These are phyloP conservation scores for Melanotaenia trifasciata DNA, from an alignment of 2,797 vertebrate species.

Conservation along the genomic window DNA sequence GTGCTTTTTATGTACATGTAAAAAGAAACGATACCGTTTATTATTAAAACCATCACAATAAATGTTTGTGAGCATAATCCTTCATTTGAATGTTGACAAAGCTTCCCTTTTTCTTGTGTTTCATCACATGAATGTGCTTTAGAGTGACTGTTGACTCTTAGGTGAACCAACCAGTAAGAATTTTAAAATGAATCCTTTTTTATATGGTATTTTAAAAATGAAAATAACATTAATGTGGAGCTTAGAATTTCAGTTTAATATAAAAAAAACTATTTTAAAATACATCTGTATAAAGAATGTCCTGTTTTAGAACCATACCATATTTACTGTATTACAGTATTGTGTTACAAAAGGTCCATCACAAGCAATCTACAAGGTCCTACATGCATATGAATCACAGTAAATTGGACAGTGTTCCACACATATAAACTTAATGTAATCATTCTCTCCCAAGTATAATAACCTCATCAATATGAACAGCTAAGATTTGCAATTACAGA, in stretches of 20 bases:
- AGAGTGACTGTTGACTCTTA: slow-evolving; percentile 19
- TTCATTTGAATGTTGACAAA: slow-evolving; percentile 50
- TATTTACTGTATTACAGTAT: neutral
- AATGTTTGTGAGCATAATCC: slow-evolving; percentile 31
- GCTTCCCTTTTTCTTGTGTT: slow-evolving; percentile 53
- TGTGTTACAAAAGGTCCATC: neutral
- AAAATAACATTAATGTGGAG: neutral
- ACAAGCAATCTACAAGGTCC: neutral
- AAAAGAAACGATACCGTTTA: neutral
- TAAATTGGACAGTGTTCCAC: neutral
- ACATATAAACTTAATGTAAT: neutral
- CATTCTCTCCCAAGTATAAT: neutral
- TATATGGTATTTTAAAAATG: neutral
- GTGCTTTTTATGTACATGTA: neutral
- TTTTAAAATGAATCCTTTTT: slow-evolving; percentile 17
- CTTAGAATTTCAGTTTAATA: slow-evolving; percentile 11
- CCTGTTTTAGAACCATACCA: neutral
- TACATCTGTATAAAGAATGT: neutral
- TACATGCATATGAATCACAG: neutral
- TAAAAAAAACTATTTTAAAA: neutral
- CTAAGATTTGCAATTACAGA: neutral
- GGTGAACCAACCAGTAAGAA: slow-evolving; percentile 13
- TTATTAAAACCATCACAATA: slow-evolving; percentile 3
- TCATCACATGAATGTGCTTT: slow-evolving; percentile 66
- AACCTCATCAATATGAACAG: neutral